Conservation (phyloP, 2,797 vertebrate species). For the Anabacerthia variegaticeps region DNA sequence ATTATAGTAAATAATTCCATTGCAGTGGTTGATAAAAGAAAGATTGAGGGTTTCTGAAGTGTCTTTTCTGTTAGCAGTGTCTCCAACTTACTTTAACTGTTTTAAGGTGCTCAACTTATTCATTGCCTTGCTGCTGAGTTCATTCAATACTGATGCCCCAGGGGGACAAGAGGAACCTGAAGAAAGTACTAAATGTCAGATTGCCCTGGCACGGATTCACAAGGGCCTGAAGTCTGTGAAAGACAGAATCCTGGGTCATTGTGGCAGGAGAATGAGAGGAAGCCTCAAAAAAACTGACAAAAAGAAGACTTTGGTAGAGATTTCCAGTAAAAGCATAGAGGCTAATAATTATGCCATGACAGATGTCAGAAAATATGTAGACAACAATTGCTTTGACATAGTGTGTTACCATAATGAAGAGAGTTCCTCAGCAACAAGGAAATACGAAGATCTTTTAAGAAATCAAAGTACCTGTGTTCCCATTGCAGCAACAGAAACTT, state of each 20-base stretch:
- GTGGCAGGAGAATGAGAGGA: background rate
- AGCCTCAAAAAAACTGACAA: constrained; percentile 42
- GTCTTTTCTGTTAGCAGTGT: background rate
- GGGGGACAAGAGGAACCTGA: constrained; percentile 79
- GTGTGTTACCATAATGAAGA: constrained; percentile 61
- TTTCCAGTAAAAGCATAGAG: background rate
- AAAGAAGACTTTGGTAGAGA: constrained; percentile 73
- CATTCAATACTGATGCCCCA: constrained; percentile 84
- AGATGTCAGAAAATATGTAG: constrained; percentile 26
- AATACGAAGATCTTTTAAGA: constrained; percentile 79
- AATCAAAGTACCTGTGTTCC: constrained; percentile 79
- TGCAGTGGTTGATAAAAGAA: background rate
- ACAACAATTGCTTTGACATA: constrained; percentile 62
- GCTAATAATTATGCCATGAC: constrained; percentile 42
- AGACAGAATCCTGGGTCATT: constrained; percentile 41
- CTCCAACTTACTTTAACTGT: background rate
- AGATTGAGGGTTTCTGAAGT: background rate
- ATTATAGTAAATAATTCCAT: background rate
- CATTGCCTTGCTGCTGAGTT: constrained; percentile 92
- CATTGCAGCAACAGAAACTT: constrained; percentile 80
- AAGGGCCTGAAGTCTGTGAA: constrained; percentile 74
- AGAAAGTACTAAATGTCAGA: constrained; percentile 85
- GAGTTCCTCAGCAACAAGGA: constrained; percentile 65
- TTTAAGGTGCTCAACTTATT: constrained; percentile 92
- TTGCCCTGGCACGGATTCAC: constrained; percentile 82